phyloP scores from a whole-genome alignment of 2,888 invertebrate genomes.

The Cerastoderma edule region DNA sequence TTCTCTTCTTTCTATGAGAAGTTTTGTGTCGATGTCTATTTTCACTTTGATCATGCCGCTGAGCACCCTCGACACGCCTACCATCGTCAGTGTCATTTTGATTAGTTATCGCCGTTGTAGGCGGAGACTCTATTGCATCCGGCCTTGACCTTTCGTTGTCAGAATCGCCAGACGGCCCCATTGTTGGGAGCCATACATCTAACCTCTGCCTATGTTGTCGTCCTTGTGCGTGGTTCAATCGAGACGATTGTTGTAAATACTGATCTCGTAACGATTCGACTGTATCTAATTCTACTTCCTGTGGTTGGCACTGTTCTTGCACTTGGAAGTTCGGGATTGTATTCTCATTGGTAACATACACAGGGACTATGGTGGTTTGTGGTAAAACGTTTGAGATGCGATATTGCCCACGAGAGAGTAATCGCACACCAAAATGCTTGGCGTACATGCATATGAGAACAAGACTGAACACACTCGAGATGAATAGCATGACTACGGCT shows the following conservation, averaged over 20 bases:
- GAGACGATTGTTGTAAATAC: background rate
- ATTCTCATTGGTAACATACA: slow-evolving; percentile 1
- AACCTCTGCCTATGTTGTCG: too few species aligned
- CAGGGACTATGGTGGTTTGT: background rate
- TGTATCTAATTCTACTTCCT: background rate
- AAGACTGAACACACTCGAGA: slow-evolving; percentile 41
- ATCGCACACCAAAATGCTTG: slow-evolving; percentile 29
- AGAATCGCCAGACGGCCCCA: background rate
- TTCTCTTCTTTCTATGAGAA: slow-evolving; percentile 11
- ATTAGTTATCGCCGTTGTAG: background rate
- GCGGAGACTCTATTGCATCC: background rate
- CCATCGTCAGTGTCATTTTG: background rate
- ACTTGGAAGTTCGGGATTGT: slow-evolving; percentile 3
- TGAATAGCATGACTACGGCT: background rate
- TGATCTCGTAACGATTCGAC: background rate
- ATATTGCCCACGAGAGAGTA: slow-evolving; percentile 37
- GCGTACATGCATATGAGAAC: slow-evolving; percentile 31
- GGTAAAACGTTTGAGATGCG: slow-evolving; percentile 23
- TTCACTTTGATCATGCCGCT: background rate
- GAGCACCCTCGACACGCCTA: background rate
- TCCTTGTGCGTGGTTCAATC: background rate
- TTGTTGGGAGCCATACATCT: too few species aligned
- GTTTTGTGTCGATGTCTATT: background rate
- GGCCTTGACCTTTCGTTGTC: background rate
- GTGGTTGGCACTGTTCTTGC: slow-evolving; percentile 2